Percentiles rank a stretch among this genome's conserved stretches.
These are phyloP conservation scores for Nycticebus coucang DNA, from an alignment of 2,113 vertebrate genomes.

Conservation along the genomic window DNA sequence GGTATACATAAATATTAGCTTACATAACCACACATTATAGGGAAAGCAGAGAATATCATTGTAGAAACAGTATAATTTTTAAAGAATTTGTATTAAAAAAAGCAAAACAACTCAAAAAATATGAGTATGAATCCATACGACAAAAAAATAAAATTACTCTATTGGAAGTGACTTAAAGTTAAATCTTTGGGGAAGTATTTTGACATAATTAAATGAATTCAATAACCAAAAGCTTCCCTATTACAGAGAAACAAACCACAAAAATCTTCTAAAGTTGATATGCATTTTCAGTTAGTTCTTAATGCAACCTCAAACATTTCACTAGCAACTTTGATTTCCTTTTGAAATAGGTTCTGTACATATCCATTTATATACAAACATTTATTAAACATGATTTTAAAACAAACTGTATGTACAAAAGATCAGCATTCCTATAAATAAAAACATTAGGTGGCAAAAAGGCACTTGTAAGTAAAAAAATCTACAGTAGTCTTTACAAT, in stretches of 20 bases:
- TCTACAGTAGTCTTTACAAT: conserved; percentile 90
- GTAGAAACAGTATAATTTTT: conserved; percentile 66
- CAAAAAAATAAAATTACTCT: conserved; percentile 75
- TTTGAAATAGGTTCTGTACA: conserved; percentile 85
- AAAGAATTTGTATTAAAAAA: conserved; percentile 61
- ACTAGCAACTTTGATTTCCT: conserved; percentile 83
- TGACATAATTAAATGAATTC: conserved; percentile 82
- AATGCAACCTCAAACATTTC: conserved; percentile 80
- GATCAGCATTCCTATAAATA: conserved; percentile 91
- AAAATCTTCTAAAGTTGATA: conserved; percentile 81
- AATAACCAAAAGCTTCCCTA: conserved; percentile 72
- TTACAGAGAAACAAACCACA: conserved; percentile 81
- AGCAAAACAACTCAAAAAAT: conserved; percentile 65
- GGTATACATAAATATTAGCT: conserved; percentile 77
- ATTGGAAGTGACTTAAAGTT: conserved; percentile 69
- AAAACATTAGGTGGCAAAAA: conserved; percentile 88
- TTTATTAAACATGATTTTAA: conserved; percentile 88
- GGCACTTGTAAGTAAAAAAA: conserved; percentile 92
- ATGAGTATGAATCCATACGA: conserved; percentile 62
- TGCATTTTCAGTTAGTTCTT: conserved; percentile 80
- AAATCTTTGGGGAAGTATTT: conserved; percentile 76
- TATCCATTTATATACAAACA: conserved; percentile 88
- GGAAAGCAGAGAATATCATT: conserved; percentile 62
- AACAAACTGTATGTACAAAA: conserved; percentile 89
- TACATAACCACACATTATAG: conserved; percentile 66